Base-by-base conservation (phyloP, 1,140 invertebrate genomes). In the Drosophila oshimai region DNA sequence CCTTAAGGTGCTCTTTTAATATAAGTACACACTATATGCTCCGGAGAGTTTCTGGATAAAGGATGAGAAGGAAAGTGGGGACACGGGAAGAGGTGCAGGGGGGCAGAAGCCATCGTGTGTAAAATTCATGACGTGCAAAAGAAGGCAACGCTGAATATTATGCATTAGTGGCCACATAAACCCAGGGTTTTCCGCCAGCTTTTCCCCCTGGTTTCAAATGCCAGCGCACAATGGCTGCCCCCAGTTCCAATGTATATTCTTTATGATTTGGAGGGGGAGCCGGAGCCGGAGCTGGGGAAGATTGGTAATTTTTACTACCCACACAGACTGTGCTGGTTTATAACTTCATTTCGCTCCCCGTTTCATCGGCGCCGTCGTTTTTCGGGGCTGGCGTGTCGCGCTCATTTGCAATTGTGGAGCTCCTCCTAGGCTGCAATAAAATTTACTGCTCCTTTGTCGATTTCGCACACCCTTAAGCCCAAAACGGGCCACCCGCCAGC, bases 81-180 rank as follows among this genome's bases (percentile, higher is more conserved):
- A n/a, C n/a, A n/a, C n/a, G n/a, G 12, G 4, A 2, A 22, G 17
- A 15, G 9, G 33, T 15, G 58, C 42, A 13, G 15, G 42, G 33
- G 6, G 3, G 51, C 36, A 33, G 13, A 39, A 47, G 37, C 49
- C 53, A 29, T 42, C 44, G 70, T 57, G 70, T 78, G 80, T 65
- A 75, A 84, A 86, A 79, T 84, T 84, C 79, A 84, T 83, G 74
- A 71, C 80, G 79, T 84, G 74, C 68, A 77, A 84, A 78, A 74
- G 58, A 75, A 78, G 79, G 74, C 69, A 78, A 50, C 64, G 74
- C 58, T 47, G 73, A 84, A 84, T 84, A 84, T 75, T 80, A 86
- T 86, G 71, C 75, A 84, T 86, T 86, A 86, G 80, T 58, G 64
- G 69, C 49, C 51, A 53, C 64, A 58, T 44, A 57, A 58, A 70